Conservation (phyloP, 2,888 invertebrate species). For the Galerucella calmariensis region DNA sequence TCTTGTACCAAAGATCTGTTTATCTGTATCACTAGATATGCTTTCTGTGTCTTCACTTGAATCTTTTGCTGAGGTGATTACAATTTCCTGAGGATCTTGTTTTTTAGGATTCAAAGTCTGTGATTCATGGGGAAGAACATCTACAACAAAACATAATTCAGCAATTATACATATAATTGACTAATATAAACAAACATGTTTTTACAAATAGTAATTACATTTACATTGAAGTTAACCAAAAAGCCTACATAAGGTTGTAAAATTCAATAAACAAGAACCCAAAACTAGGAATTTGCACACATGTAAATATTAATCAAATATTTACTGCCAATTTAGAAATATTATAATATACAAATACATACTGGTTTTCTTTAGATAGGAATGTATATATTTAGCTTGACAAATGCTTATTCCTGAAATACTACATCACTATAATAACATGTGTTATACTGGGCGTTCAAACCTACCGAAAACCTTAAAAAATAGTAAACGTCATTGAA, state of each 20-base stretch:
- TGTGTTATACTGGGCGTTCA: constrained; percentile 33
- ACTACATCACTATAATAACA: constrained; percentile 32
- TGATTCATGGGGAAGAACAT: background rate
- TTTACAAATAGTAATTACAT: background rate
- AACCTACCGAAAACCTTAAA: constrained; percentile 22
- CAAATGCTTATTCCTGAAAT: constrained; percentile 2
- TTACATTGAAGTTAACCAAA: background rate
- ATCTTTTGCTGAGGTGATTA: background rate
- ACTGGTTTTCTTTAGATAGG: background rate
- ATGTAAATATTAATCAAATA: constrained; percentile 12
- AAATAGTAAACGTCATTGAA: constrained; percentile 26
- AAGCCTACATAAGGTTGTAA: background rate
- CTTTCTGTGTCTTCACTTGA: background rate
- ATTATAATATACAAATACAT: constrained; percentile 1
- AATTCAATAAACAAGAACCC: background rate
- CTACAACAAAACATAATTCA: background rate
- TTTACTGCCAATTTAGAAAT: background rate
- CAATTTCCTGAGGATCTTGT: background rate
- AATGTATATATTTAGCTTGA: constrained; percentile 16
- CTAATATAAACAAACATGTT: background rate
- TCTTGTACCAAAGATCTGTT: background rate
- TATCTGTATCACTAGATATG: background rate
- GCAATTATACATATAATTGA: background rate
- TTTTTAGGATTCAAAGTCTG: background rate
- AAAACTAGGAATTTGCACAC: background rate